phyloP scores from a whole-genome alignment of 2,113 vertebrate species.

The Chrysemys picta region DNA sequence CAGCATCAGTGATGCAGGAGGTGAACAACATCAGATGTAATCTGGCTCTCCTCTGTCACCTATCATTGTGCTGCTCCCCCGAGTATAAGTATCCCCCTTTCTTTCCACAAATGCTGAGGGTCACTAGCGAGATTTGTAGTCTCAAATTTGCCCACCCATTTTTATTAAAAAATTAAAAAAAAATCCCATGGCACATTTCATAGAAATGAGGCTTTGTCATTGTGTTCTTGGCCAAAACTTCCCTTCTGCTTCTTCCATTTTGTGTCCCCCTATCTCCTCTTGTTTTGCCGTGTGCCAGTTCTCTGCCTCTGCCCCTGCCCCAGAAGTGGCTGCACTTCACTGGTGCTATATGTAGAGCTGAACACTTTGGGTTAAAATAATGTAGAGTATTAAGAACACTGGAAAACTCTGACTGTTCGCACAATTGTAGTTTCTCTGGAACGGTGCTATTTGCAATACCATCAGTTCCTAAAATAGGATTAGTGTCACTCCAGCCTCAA shows the following conservation, averaged over 20 bases:
- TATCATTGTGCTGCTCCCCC: not conserved
- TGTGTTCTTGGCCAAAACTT: not conserved
- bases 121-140: accelerated
- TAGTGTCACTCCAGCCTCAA: not conserved
- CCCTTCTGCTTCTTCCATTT: not conserved
- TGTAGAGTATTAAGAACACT: not conserved
- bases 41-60: not conserved
- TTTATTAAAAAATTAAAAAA: not conserved
- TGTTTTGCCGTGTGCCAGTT: not conserved
- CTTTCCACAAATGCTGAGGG: not conserved
- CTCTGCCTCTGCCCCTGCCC: not conserved
- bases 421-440: not conserved
- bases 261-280: not conserved
- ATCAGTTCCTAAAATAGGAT: not conserved
- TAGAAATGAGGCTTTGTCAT: not conserved
- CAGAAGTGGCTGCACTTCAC: not conserved
- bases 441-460: not conserved
- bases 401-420: not conserved
- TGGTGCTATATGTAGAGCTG: not conserved
- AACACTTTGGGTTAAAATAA: not conserved
- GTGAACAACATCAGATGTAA: not conserved
- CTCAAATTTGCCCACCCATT: not conserved
- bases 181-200: not conserved
- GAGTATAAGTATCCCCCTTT: not conserved
- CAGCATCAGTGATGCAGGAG: not conserved